phyloP scores from a whole-genome alignment of 2,113 vertebrate species.

The Passer domesticus region DNA sequence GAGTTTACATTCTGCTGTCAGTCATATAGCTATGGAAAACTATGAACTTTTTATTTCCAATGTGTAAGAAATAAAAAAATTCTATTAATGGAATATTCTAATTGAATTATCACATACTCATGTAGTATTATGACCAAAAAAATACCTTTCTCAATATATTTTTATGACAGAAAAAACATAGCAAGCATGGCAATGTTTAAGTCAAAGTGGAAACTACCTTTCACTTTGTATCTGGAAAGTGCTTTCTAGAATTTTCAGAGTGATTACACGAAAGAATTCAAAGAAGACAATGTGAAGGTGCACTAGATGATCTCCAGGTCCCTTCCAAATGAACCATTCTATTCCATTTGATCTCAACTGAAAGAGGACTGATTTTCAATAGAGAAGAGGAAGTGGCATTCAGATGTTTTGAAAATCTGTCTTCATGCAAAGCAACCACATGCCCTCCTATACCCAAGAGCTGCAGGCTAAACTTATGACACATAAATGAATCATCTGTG shows the following conservation, averaged over 20 bases:
- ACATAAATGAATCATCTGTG: neutral
- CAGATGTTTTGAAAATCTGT: neutral
- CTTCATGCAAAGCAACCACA: neutral
- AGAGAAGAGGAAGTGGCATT: neutral
- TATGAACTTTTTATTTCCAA: neutral
- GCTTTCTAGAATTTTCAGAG: neutral
- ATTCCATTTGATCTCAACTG: neutral
- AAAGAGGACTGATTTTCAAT: neutral
- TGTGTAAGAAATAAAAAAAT: neutral
- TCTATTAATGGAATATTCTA: neutral
- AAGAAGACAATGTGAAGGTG: neutral
- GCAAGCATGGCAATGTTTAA: neutral
- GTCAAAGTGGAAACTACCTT: neutral
- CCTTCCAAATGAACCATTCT: neutral
- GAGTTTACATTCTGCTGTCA: neutral
- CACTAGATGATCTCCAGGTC: neutral
- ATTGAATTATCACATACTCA: neutral
- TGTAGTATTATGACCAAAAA: neutral
- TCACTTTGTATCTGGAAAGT: neutral
- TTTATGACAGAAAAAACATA: neutral
- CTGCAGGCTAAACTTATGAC: neutral
- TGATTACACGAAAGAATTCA: neutral
- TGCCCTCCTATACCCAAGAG: neutral
- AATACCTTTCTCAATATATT: neutral
- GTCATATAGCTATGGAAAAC: neutral